phyloP scores from a whole-genome alignment of 1,140 invertebrate species.

The Eubasilissa regina region DNA sequence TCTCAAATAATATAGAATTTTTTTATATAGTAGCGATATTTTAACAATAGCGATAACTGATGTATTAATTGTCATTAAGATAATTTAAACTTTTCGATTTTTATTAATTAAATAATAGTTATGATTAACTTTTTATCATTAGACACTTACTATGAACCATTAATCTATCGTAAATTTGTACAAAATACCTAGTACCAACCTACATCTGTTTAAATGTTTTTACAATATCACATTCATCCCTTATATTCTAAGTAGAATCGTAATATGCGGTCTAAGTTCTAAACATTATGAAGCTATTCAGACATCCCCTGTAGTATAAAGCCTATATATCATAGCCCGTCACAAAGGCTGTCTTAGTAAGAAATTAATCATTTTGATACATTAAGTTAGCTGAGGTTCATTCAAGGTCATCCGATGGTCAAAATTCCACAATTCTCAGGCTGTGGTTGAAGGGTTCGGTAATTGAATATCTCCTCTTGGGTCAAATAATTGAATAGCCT shows the following conservation, averaged over 20 bases:
- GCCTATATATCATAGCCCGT: constrained; percentile 8
- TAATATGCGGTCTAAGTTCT: constrained; percentile 12
- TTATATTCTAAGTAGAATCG: constrained; percentile 5
- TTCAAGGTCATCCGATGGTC: constrained; percentile 1
- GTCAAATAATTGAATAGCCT: background rate
- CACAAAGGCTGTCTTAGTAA: constrained; percentile 2
- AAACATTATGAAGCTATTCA: constrained; percentile 12
- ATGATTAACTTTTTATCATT: too few species aligned
- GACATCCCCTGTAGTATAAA: background rate
- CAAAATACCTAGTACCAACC: too few species aligned
- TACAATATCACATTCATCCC: background rate
- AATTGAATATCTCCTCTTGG: constrained; percentile 5
- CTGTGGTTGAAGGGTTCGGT: constrained; percentile 3
- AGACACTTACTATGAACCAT: too few species aligned
- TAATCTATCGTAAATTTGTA: too few species aligned
- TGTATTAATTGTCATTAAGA: too few species aligned
- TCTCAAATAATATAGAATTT: too few species aligned
- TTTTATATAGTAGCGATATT: too few species aligned
- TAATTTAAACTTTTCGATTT: too few species aligned
- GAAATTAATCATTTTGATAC: constrained; percentile 35
- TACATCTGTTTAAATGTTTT: too few species aligned
- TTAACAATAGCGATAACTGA: too few species aligned
- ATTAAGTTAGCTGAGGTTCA: background rate
- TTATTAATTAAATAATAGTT: too few species aligned
- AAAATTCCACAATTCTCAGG: constrained; percentile 21